Evolutionary conservation across 2,797 vertebrate genomes (phyloP).

Genomic region (Lagocephalus sceleratus): DNA sequence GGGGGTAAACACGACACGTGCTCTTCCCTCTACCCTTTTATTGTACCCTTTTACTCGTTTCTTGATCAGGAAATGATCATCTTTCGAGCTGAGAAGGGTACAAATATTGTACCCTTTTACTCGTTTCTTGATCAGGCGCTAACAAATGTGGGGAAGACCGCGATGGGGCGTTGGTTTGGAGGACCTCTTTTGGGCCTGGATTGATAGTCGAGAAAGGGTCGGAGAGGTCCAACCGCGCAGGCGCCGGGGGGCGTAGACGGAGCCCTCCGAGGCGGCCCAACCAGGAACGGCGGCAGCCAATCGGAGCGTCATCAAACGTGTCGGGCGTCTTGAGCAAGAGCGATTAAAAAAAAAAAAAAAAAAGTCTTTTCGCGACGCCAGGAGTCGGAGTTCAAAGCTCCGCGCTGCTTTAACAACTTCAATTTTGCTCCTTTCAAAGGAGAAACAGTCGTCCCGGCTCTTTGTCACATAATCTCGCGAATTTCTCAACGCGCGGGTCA

Average conservation of each 20-base stretch:
- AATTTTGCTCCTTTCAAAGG: too few species aligned
- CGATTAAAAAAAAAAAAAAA: too few species aligned
- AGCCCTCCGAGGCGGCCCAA: too few species aligned
- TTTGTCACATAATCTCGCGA: conserved; percentile 20
- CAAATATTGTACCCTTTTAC: conserved; percentile 20
- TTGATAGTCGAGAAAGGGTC: conserved; percentile 15
- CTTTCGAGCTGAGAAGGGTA: too few species aligned
- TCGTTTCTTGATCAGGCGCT: conserved; percentile 39
- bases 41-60: conserved; percentile 20
- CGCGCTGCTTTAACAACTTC: conserved; percentile 36
- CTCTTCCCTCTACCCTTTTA: conserved; percentile 12
- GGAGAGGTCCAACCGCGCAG: too few species aligned
- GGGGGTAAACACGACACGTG: conserved; percentile 13
- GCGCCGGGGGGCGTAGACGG: too few species aligned
- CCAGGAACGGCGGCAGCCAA: too few species aligned
- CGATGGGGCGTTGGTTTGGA: conserved; percentile 25
- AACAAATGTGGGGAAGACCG: not conserved
- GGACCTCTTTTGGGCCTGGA: conserved; percentile 24
- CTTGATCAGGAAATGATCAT: too few species aligned
- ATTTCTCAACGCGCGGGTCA: conserved; percentile 49
- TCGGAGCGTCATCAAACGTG: too few species aligned
- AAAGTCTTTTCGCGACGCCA: conserved; percentile 1
- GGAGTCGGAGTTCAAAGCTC: conserved; percentile 32
- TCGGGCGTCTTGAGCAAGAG: too few species aligned
- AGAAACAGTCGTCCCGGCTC: conserved; percentile 3